Conservation (phyloP, 2,113 vertebrate genomes). For the Brachyhypopomus occidentalis region DNA sequence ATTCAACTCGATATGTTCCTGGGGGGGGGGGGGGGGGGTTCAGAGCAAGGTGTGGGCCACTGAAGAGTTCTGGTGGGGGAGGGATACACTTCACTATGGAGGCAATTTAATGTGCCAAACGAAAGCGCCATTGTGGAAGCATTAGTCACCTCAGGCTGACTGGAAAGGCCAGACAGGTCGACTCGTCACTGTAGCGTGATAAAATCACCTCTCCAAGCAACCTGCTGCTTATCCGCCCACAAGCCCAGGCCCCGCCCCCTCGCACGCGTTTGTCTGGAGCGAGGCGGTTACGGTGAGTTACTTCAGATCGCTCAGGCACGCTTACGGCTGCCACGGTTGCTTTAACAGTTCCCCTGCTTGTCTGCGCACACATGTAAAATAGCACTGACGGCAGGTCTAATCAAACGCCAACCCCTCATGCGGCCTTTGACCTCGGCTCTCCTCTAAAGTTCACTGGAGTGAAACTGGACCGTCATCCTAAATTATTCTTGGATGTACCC, state of each 20-base stretch:
- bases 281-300: conserved; percentile 29
- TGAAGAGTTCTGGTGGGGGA: conserved; percentile 21
- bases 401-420: conserved; percentile 64
- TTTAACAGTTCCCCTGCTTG: conserved; percentile 49
- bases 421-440: conserved; percentile 62
- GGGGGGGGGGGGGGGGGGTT: conserved; percentile 43
- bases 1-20: conserved; percentile 71
- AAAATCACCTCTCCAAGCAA: conserved; percentile 59
- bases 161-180: conserved; percentile 51
- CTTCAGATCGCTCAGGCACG: conserved; percentile 37
- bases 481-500: conserved; percentile 72
- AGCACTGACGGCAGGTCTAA: conserved; percentile 62
- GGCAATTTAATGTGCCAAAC: conserved; percentile 68
- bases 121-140: conserved; percentile 60
- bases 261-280: conserved; percentile 52
- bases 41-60: conserved; percentile 26
- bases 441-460: conserved; percentile 60
- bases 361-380: conserved; percentile 66
- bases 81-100: conserved; percentile 64
- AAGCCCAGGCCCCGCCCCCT: conserved; percentile 53
- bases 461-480: conserved; percentile 65
- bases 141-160: conserved; percentile 61
- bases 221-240: conserved; percentile 38
- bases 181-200: conserved; percentile 63
- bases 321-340: conserved; percentile 55